These are phyloP conservation scores for Galeruca laticollis DNA, from an alignment of 2,888 invertebrate species.

Conservation along the genomic window DNA sequence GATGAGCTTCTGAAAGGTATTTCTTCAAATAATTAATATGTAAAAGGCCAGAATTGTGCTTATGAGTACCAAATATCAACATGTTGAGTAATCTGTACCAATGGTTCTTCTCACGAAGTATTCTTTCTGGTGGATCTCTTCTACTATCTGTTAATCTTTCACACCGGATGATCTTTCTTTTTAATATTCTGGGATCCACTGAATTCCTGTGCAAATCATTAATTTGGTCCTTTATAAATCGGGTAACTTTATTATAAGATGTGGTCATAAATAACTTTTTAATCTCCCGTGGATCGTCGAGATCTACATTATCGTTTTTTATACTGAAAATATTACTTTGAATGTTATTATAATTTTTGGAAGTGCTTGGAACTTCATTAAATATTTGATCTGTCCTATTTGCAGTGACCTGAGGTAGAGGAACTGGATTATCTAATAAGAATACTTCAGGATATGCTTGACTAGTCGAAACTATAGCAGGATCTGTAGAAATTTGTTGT, in stretches of 20 bases:
- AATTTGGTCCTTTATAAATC: constrained; percentile 38
- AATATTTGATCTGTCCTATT: constrained; percentile 10
- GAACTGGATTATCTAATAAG: background rate
- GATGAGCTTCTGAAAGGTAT: constrained; percentile 38
- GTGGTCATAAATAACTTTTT: constrained; percentile 32
- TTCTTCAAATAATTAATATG: constrained; percentile 48
- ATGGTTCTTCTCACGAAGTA: constrained; percentile 35
- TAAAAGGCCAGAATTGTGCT: constrained; percentile 45
- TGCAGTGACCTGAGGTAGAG: background rate
- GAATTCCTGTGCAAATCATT: constrained; percentile 30
- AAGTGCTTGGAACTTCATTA: constrained; percentile 18
- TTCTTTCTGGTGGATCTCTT: constrained; percentile 15
- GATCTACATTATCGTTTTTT: constrained; percentile 1
- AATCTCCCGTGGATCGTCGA: constrained; percentile 27
- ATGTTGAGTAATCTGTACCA: constrained; percentile 52
- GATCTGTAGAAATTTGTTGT: background rate
- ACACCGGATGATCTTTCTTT: constrained; percentile 30
- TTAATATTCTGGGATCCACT: constrained; percentile 25
- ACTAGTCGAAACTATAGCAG: background rate
- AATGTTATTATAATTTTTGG: background rate
- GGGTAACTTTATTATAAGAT: constrained; percentile 22
- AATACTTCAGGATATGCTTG: background rate
- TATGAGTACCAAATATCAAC: constrained; percentile 52
- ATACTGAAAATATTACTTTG: background rate
- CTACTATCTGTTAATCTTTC: constrained; percentile 9